Conservation (phyloP, 2,888 invertebrate species). For the Limenitis arthemis region DNA sequence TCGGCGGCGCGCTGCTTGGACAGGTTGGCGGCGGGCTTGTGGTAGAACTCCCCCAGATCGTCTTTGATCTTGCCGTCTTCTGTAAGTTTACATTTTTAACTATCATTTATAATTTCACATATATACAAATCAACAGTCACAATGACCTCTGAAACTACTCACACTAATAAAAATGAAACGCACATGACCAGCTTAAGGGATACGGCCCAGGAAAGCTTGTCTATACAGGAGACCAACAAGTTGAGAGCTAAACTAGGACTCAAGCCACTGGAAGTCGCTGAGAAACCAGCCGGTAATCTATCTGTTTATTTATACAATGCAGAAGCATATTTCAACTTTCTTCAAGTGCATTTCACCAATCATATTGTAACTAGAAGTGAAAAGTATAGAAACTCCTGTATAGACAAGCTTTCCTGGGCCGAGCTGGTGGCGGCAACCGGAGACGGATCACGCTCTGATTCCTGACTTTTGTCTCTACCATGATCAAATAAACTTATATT, state of each 20-base stretch:
- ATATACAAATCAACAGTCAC: neutral
- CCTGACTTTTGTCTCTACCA: constrained; percentile 32
- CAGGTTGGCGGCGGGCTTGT: constrained; percentile 48
- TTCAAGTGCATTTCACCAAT: too few relatives aligned
- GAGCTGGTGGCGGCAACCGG: constrained; percentile 39
- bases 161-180: neutral
- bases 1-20: constrained; percentile 75
- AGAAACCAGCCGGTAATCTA: constrained; percentile 45
- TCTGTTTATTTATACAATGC: too few relatives aligned
- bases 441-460: constrained; percentile 38
- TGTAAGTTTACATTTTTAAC: constrained; percentile 17
- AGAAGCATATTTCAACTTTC: too few relatives aligned
- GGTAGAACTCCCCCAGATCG: constrained; percentile 86
- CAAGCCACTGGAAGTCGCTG: constrained; percentile 86
- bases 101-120: neutral
- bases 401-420: constrained; percentile 75
- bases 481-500: neutral
- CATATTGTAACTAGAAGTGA: too few relatives aligned
- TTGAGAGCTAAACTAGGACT: constrained; percentile 93
- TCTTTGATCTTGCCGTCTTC: constrained; percentile 68
- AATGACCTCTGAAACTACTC: neutral
- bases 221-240: too few relatives aligned
- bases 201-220: too few relatives aligned
- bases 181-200: too few relatives aligned
- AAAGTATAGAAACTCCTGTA: too few relatives aligned